Evolutionary conservation across 1,140 invertebrate genomes (phyloP), one percentile per base, ranked within the genome.

Genomic region (Galleria mellonella): DNA sequence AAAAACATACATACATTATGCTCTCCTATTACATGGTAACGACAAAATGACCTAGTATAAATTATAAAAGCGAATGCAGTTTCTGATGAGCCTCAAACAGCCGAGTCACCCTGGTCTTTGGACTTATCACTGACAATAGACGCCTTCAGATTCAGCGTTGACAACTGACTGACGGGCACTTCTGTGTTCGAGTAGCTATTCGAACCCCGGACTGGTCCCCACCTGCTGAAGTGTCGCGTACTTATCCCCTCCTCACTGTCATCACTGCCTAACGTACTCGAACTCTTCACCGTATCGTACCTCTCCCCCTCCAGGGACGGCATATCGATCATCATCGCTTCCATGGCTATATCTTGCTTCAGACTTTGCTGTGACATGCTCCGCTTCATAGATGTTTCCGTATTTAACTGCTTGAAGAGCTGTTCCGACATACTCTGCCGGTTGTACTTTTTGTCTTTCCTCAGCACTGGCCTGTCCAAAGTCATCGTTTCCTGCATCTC

Each of bases 321-420:
- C 45, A 85, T 37, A 15, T 85, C 78, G n/a, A 83, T 83, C 35
- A 85, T 54, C 0, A 82, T 73, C 0, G 78, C 82, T 40, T 85
- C 82, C 45, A 83, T 52, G 0, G 68, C 57, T 2, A 71, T 60
- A 23, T 85, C 82, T 28, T 75, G 70, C 17, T 81, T 83, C 14
- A 84, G 35, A 50, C 70, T 83, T 51, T 70, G 62, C 47, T 81
- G 81, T 0, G 81, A 84, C 0, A 83, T 60, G 14, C 66, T 77
- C 0, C 77, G 40, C 15, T 69, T 81, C 70, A 83, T 72, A 0
- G 0, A 43, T 40, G 2, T 49, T 0, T 9, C 44, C 13, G 23
- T 35, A 13, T 63, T 67, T 2, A 43, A 32, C 13, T 64, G 49
- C 12, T 55, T 72, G 15, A 83, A 64, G 1, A 72, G 28, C 14